These are phyloP conservation scores for Periophthalmodon schlosseri DNA, from an alignment of 2,113 vertebrate genomes.

Conservation along the genomic window DNA sequence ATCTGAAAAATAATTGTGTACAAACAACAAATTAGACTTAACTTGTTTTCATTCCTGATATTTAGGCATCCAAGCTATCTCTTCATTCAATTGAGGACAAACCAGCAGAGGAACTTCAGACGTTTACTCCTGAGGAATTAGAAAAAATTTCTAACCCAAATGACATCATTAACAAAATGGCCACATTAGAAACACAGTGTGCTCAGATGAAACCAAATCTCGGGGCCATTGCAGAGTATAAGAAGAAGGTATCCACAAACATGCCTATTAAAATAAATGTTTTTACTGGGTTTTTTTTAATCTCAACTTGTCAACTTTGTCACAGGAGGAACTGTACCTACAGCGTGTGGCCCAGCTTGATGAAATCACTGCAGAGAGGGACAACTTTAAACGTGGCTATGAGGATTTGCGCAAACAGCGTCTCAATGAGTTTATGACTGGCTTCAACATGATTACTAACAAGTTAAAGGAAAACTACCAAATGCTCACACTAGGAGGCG, in stretches of 20 bases:
- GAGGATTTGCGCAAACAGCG: slow-evolving; percentile 91
- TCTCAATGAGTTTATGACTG: slow-evolving; percentile 96
- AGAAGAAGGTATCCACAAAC: slow-evolving; percentile 83
- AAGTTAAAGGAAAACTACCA: slow-evolving; percentile 99
- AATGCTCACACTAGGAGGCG: slow-evolving; percentile 95
- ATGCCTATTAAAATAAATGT: not conserved
- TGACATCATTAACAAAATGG: slow-evolving; percentile 84
- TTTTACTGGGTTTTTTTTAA: not conserved
- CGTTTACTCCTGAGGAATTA: slow-evolving; percentile 79
- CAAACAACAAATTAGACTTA: not conserved
- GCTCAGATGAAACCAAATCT: slow-evolving; percentile 91
- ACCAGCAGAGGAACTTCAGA: slow-evolving; percentile 76
- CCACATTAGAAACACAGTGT: slow-evolving; percentile 86
- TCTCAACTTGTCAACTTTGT: not conserved
- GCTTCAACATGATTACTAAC: slow-evolving; percentile 95
- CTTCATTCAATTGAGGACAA: slow-evolving; percentile 84
- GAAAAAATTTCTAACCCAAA: slow-evolving; percentile 80
- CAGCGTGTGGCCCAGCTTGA: slow-evolving; percentile 90
- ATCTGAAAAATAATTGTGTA: not conserved
- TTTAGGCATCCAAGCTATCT: slow-evolving; percentile 83
- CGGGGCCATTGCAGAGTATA: slow-evolving; percentile 87
- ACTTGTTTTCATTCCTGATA: not conserved
- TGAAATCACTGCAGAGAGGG: slow-evolving; percentile 86
- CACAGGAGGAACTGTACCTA: slow-evolving; percentile 92
- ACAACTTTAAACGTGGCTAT: slow-evolving; percentile 85